Conservation (phyloP, 2,797 vertebrate species). For the Loris lydekkerianus region DNA sequence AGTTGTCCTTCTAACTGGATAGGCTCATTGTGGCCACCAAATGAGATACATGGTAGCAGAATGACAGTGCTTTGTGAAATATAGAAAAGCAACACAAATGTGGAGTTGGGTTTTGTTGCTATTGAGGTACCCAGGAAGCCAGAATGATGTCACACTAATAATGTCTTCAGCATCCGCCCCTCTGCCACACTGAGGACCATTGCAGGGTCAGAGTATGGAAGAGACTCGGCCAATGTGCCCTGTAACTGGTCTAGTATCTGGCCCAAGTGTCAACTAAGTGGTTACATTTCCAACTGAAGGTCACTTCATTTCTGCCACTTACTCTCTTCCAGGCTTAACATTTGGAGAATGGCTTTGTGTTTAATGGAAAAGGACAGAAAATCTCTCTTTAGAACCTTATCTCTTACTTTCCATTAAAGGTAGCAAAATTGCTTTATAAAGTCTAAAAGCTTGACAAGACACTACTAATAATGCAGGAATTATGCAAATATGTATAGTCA, state of each 20-base stretch:
- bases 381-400: conserved; percentile 50
- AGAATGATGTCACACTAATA: neutral
- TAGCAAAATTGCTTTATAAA: conserved; percentile 70
- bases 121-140: neutral
- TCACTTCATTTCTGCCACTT: neutral
- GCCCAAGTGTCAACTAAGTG: neutral
- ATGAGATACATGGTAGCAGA: neutral
- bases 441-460: conserved; percentile 70
- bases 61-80: neutral
- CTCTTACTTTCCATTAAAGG: conserved; percentile 65
- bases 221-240: accelerated
- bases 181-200: neutral
- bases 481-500: conserved; percentile 69
- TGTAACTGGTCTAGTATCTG: neutral
- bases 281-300: neutral
- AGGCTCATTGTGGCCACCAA: neutral
- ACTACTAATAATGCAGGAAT: conserved; percentile 65
- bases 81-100: accelerated
- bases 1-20: neutral
- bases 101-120: neutral
- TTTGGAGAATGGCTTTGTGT: conserved; percentile 39
- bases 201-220: accelerated
- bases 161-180: accelerated
- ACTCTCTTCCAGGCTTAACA: neutral
- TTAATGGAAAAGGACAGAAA: conserved; percentile 57